Evolutionary conservation across 2,888 invertebrate species (phyloP).

Genomic region (Pheosia gnoma): DNA sequence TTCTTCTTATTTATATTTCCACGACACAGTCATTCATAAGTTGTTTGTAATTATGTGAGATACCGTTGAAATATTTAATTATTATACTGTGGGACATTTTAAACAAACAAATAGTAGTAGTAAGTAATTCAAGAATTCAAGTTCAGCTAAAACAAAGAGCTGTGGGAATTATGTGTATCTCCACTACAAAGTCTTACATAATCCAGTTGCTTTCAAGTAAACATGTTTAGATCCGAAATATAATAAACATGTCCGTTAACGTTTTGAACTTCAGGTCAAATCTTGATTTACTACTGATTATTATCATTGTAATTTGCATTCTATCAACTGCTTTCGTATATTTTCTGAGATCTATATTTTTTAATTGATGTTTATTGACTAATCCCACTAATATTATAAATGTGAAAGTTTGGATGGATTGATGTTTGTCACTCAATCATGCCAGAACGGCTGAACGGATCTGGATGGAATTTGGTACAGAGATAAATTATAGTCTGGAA

Average conservation of each 20-base stretch:
- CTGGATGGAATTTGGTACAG: too few species aligned
- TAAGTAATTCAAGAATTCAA: conserved; percentile 9
- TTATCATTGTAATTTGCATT: background rate
- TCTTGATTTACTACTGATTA: background rate
- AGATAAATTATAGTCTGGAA: too few species aligned
- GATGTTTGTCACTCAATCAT: too few species aligned
- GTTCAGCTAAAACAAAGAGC: conserved; percentile 4
- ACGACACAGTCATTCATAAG: conserved; percentile 1
- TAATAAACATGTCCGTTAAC: background rate
- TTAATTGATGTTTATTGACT: too few species aligned
- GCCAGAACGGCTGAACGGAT: too few species aligned
- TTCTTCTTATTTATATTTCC: conserved; percentile 1
- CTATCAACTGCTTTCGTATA: background rate
- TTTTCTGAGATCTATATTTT: too few species aligned
- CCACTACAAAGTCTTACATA: conserved; percentile 5
- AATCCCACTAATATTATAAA: too few species aligned
- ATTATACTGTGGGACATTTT: background rate
- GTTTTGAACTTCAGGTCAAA: background rate
- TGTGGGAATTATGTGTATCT: conserved; percentile 10
- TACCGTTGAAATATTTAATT: background rate
- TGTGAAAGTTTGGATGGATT: too few species aligned
- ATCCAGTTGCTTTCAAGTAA: conserved; percentile 2
- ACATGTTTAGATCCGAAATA: conserved; percentile 1
- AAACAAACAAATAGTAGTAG: background rate
- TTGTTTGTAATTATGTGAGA: background rate